These are phyloP conservation scores for Trachelus stipa DNA, from an alignment of 2,888 invertebrate genomes.

Conservation along the genomic window DNA sequence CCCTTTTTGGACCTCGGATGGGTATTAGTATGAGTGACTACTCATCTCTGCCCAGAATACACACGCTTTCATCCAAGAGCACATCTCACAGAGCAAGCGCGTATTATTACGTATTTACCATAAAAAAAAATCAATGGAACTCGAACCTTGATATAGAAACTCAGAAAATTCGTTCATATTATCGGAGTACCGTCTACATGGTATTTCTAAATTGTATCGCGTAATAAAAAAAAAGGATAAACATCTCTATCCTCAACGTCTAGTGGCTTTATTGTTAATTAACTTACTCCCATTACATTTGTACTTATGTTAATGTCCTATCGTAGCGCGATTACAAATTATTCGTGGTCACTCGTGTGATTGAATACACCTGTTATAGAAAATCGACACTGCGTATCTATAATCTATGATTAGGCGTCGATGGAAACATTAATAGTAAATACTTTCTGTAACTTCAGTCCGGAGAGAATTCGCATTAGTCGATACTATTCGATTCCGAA, in stretches of 20 bases:
- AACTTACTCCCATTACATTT: neutral
- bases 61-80: no score
- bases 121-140: neutral
- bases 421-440: neutral
- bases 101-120: neutral
- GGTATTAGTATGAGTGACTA: no score
- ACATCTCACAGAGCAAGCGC: no score
- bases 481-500: neutral
- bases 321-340: neutral
- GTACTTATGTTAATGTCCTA: neutral
- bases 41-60: no score
- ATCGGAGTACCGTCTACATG: neutral
- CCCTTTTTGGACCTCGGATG: no score
- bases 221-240: neutral
- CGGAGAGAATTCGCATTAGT: neutral
- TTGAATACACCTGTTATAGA: neutral
- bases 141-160: neutral
- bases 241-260: neutral
- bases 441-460: neutral
- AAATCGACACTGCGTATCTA: neutral
- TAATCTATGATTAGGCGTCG: neutral
- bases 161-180: neutral
- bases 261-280: slow-evolving; percentile 1
- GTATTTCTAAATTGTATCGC: no score
- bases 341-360: neutral